Evolutionary conservation across 2,113 vertebrate species (phyloP).

Genomic region (Isichthys henryi): DNA sequence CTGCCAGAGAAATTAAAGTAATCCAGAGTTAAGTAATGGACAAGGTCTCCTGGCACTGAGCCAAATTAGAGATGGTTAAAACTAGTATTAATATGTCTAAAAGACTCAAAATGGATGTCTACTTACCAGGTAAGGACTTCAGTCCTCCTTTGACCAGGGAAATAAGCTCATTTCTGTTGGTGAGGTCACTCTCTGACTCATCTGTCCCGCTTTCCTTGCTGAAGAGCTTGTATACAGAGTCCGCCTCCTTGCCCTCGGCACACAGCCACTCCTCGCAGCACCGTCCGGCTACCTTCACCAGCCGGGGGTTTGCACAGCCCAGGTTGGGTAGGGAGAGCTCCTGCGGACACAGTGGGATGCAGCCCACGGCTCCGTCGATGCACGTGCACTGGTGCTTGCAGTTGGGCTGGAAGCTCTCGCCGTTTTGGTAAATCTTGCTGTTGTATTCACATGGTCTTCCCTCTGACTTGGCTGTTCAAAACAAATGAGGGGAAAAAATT

Average conservation of each 20-base stretch:
- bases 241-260: constrained; percentile 65
- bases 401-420: constrained; percentile 66
- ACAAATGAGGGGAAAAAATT: not conserved
- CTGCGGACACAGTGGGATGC: constrained; percentile 64
- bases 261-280: constrained; percentile 93
- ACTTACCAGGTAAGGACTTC: constrained; percentile 85
- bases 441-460: constrained; percentile 71
- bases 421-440: constrained; percentile 67
- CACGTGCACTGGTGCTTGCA: constrained; percentile 77
- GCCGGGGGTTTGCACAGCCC: constrained; percentile 57
- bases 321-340: constrained; percentile 55
- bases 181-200: constrained; percentile 74
- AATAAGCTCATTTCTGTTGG: constrained; percentile 85
- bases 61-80: not conserved
- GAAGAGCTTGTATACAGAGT: constrained; percentile 63
- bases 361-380: constrained; percentile 72
- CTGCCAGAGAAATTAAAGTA: constrained; percentile 38
- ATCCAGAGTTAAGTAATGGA: not conserved
- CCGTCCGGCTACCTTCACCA: constrained; percentile 65
- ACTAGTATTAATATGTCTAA: not conserved
- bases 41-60: not conserved
- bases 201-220: constrained; percentile 65
- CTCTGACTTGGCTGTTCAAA: constrained; percentile 61
- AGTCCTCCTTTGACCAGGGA: constrained; percentile 71
- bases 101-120: not conserved